Base-by-base conservation (phyloP, 2,113 vertebrate genomes). In the Bucco capensis region DNA sequence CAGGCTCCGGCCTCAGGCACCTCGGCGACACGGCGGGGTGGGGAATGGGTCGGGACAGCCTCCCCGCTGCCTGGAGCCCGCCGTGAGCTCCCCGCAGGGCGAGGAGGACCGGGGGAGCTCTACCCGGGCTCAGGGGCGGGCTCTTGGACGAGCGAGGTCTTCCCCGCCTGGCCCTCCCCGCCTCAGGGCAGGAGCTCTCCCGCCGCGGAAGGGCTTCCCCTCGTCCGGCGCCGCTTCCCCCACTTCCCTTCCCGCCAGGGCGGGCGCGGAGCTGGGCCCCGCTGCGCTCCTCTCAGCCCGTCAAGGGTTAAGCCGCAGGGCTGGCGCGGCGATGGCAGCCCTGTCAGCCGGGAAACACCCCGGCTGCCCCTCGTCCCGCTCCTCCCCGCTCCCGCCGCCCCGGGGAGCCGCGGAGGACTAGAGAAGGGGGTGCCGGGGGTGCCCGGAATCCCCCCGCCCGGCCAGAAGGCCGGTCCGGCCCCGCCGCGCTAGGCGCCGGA, bases 201-300 rank as follows among this genome's bases (percentile, higher is more conserved):
- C 30, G 42, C 27, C 38, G 27, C 57, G 17, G 27, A 62, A 23
- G 62, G 38, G 66, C 56, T 62, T 78, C 74, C 49, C 84, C 65
- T n/a, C n/a, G 28, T 67, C 60, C 67, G 35, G n/a, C n/a, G n/a
- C 61, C 37, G 21, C n/a, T 12, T 50, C 15, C 33, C 33, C 60
- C 24, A n/a, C n/a, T n/a, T n/a, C n/a, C n/a, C n/a, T n/a, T n/a
- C n/a, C 58, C 18, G 89, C 92, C 83, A 92, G 84, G 92, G 90
- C 73, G 44, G 56, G 57, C 28, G 62, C 88, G 86, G 92, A 88
- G 86, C 92, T 79, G 87, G 87, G 94, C 74, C 65, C 58, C 57
- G 42, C 66, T 60, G 66, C 75, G 50, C 27, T 71, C 42, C 58
- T 35, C 50, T 33, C 50, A n/a, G 64, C 65, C 35, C 50, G 50